Base-by-base conservation (phyloP, 2,113 vertebrate species). In the Ramphastos sulfuratus region DNA sequence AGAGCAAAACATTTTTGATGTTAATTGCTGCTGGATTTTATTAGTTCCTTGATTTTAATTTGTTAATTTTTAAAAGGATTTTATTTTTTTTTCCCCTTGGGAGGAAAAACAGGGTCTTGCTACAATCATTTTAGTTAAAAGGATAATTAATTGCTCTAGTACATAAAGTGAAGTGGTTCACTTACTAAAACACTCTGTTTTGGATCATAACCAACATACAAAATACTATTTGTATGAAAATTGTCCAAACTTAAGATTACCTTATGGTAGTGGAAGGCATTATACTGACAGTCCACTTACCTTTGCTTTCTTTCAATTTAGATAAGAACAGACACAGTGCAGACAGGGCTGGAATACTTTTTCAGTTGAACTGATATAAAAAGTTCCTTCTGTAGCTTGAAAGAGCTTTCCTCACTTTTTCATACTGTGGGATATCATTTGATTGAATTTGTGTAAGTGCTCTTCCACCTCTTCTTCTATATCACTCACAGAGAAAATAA, bases 11-110 rank as follows among this genome's bases (percentile, higher is more conserved):
- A 84, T 87, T 89, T 96, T 92, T 59, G 50, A 37, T 90, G 56
- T 85, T 96, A 95, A 90, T 94, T 89, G 72, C 28, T 61, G 60
- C 56, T 93, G 63, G 56, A 67, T 85, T 96, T 89, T 93, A 93
- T 94, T 71, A 82, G 46, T 84, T 92, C 17, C 33, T 85, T 95
- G 88, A 82, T 88, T 95, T 81, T 85, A 77, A 84, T 82, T 79
- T 74, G 79, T 58, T 93, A 95, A 94, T 91, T 69, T 64, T 61
- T 89, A 82, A 19, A 72, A 19, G 3, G 4, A 25, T 52, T 77
- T 52, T 88, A 5, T 76, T 54, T 90, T 63, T 90, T 91, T 66
- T 82, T 85, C 61, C 28, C 7, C 10, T 27, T 11, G 3, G 66
- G 72, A 66, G 9, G 1, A 64, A 90, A 63, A 85, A 30, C 67